Conservation (phyloP, 2,113 vertebrate species). For the Chaetops frenatus region DNA sequence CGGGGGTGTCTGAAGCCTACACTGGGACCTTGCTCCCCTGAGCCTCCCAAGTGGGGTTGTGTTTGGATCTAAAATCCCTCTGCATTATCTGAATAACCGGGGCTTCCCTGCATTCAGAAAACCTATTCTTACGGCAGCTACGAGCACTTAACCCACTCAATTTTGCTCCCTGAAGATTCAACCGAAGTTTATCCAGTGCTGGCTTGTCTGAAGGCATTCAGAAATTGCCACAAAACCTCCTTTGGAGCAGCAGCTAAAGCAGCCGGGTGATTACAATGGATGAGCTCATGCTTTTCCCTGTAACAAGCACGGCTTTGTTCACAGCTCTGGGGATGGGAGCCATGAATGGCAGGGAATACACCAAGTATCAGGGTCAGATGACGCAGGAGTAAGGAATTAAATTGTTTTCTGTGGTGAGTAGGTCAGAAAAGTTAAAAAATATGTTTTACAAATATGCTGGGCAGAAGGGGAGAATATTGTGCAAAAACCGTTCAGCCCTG, state of each 20-base stretch:
- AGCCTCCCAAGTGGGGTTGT: background rate
- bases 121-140: conserved; percentile 1
- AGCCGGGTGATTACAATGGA: conserved; percentile 37
- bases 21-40: background rate
- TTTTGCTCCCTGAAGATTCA: conserved; percentile 47
- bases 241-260: conserved; percentile 37
- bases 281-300: conserved; percentile 51
- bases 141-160: conserved; percentile 29
- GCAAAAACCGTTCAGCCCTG: background rate
- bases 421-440: background rate
- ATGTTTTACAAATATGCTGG: background rate
- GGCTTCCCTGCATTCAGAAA: conserved; percentile 19
- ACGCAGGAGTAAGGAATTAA: background rate
- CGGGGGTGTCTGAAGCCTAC: background rate
- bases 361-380: background rate
- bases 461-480: background rate
- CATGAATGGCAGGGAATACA: conserved; percentile 33
- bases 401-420: background rate
- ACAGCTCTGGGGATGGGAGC: background rate
- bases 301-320: conserved; percentile 54
- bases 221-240: conserved; percentile 49
- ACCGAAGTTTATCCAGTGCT: conserved; percentile 23
- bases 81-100: background rate
- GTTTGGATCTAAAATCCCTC: background rate
- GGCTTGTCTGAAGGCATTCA: conserved; percentile 53